Conservation (phyloP, 2,888 invertebrate genomes). For the Aphodius granarius region DNA sequence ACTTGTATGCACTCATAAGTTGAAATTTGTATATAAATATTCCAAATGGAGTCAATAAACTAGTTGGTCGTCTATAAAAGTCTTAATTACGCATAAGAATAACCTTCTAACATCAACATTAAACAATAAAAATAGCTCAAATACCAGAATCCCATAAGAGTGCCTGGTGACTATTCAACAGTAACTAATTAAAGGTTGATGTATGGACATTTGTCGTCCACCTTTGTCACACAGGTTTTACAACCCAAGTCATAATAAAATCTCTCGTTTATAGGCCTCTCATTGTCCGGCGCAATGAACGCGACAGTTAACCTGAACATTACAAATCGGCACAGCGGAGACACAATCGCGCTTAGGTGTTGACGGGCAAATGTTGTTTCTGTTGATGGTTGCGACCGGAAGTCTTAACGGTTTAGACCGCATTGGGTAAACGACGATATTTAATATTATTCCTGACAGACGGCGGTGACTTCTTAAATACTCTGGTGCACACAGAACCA, state of each 20-base stretch:
- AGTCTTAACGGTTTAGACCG: background rate
- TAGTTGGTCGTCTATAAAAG: background rate
- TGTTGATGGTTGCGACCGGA: background rate
- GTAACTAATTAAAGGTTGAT: background rate
- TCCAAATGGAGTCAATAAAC: background rate
- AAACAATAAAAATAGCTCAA: constrained; percentile 13
- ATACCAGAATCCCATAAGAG: background rate
- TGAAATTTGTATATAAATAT: too few species aligned
- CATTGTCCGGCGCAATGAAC: background rate
- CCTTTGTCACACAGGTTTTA: background rate
- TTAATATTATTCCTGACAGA: background rate
- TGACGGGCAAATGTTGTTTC: background rate
- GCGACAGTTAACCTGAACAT: background rate
- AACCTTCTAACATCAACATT: background rate
- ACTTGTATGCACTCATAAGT: too few species aligned
- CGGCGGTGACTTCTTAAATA: background rate
- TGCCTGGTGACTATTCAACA: background rate
- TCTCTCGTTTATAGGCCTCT: background rate
- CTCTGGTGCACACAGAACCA: background rate
- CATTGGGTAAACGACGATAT: background rate
- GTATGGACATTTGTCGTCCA: background rate
- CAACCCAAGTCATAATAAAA: background rate
- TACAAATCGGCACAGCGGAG: background rate
- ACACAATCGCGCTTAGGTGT: background rate
- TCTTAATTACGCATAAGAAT: background rate